Conservation (phyloP, 2,797 vertebrate genomes). For the Tragopan temminckii region DNA sequence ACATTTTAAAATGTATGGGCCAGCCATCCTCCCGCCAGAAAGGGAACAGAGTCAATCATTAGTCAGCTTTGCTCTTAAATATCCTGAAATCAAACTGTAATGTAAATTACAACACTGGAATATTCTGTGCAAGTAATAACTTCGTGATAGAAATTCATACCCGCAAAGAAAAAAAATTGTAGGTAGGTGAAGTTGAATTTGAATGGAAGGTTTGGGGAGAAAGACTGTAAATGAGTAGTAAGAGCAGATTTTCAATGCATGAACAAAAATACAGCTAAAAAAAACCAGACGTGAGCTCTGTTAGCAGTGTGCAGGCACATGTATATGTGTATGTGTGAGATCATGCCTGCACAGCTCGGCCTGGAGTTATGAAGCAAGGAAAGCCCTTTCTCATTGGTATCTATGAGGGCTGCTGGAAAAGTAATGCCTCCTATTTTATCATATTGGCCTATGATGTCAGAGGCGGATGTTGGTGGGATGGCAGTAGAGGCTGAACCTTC, state of each 20-base stretch:
- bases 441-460: not conserved
- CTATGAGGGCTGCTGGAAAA: not conserved
- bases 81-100: not conserved
- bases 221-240: not conserved
- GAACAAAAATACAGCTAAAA: not conserved
- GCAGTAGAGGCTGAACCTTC: not conserved
- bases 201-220: not conserved
- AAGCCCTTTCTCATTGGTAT: not conserved
- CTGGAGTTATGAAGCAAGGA: not conserved
- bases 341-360: accelerated
- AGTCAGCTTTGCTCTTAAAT: not conserved
- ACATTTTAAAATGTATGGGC: conserved; percentile 22
- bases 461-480: not conserved
- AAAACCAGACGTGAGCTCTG: not conserved
- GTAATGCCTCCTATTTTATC: not conserved
- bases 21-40: conserved; percentile 16
- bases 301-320: not conserved
- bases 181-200: not conserved
- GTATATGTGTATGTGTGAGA: not conserved
- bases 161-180: not conserved
- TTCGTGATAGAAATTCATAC: not conserved
- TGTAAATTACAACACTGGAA: not conserved
- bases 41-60: not conserved
- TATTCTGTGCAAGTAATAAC: not conserved
- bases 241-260: not conserved